Conservation (phyloP, 2,888 invertebrate genomes). For the Vandiemenella viatica region DNA sequence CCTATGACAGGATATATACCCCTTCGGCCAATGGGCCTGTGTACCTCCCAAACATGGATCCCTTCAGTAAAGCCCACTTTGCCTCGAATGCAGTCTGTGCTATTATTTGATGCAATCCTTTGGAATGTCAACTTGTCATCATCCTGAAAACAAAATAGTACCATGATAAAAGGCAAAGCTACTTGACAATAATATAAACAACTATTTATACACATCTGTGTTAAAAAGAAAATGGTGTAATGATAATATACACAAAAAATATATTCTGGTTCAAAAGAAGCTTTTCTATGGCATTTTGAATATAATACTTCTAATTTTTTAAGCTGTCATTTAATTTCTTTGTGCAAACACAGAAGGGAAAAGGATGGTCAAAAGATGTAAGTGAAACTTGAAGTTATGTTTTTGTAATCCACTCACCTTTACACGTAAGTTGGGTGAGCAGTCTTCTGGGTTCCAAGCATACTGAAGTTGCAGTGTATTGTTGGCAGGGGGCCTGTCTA, state of each 20-base stretch:
- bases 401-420: too few species aligned
- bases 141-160: slow-evolving; percentile 47
- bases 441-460: slow-evolving; percentile 93
- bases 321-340: too few species aligned
- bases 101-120: slow-evolving; percentile 92
- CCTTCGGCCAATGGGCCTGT: slow-evolving; percentile 92
- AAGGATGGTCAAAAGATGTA: too few species aligned
- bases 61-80: slow-evolving; percentile 87
- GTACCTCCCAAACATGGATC: slow-evolving; percentile 96
- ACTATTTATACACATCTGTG: too few species aligned
- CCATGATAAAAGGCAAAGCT: not conserved
- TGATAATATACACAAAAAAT: too few species aligned
- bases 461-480: slow-evolving; percentile 82
- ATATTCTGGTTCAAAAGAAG: too few species aligned
- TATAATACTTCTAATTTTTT: too few species aligned
- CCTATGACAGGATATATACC: slow-evolving; percentile 98
- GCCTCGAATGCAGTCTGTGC: slow-evolving; percentile 97
- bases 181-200: too few species aligned
- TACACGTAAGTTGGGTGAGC: slow-evolving; percentile 96
- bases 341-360: too few species aligned
- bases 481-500: slow-evolving; percentile 90
- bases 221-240: too few species aligned
- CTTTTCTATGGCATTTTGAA: too few species aligned
- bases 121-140: slow-evolving; percentile 98
- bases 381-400: too few species aligned